Evolutionary conservation across 2,888 invertebrate species (phyloP).

Genomic region (Mayetiola destructor): DNA sequence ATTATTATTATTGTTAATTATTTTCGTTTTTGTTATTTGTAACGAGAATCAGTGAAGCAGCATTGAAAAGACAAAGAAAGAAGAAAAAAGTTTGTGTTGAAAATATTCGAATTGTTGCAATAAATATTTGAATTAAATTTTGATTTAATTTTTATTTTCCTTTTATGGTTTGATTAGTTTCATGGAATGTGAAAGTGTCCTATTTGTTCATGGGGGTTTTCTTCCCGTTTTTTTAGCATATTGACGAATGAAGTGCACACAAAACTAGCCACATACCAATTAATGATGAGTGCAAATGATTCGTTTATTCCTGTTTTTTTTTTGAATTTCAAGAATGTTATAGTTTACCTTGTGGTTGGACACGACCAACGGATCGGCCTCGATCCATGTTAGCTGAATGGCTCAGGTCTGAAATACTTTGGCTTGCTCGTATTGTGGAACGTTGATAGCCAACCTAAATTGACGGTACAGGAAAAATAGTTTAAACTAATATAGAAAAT

Average conservation of each 20-base stretch:
- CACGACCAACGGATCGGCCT: constrained; percentile 31
- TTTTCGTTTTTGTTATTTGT: neutral
- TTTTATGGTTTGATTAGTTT: no score
- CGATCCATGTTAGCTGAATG: constrained; percentile 40
- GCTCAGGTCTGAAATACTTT: constrained; percentile 74
- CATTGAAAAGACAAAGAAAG: constrained; percentile 17
- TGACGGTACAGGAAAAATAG: neutral
- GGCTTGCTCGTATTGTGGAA: constrained; percentile 67
- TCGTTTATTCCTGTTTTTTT: constrained; percentile 26
- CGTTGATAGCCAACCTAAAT: constrained; percentile 58
- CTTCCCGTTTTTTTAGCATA: neutral
- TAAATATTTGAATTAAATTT: neutral
- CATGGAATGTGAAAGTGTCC: no score
- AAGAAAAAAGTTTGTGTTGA: constrained; percentile 9
- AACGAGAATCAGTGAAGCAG: constrained; percentile 15
- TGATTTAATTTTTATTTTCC: no score
- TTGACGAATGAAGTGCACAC: neutral
- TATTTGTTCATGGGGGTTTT: neutral
- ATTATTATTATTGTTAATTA: neutral
- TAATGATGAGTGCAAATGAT: constrained; percentile 17
- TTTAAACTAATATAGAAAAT: neutral
- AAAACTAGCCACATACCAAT: neutral
- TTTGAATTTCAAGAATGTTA: constrained; percentile 19
- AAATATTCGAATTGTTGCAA: neutral
- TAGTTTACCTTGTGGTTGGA: constrained; percentile 37